phyloP scores from a whole-genome alignment of 2,113 vertebrate genomes.

The Odobenus rosmarus region DNA sequence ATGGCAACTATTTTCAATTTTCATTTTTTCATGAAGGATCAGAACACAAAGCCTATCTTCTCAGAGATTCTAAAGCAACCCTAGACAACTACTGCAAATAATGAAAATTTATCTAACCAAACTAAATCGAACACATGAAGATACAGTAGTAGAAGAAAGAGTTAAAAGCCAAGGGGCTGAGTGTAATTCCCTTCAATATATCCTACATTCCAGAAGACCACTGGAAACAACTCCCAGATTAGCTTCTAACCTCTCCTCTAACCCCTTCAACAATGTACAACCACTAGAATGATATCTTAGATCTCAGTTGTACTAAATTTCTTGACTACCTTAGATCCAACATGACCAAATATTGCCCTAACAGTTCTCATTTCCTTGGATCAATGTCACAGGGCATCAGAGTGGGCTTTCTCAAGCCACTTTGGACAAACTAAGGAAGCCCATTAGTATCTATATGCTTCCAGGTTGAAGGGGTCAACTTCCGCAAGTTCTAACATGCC shows the following conservation, averaged over 20 bases:
- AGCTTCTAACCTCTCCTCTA: not conserved
- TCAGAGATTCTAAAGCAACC: not conserved
- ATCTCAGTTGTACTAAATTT: not conserved
- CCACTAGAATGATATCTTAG: not conserved
- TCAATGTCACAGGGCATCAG: not conserved
- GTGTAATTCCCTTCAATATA: not conserved
- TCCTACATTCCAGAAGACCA: not conserved
- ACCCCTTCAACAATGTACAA: not conserved
- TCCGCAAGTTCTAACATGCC: not conserved
- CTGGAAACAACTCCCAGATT: not conserved
- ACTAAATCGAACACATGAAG: not conserved
- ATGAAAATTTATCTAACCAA: not conserved
- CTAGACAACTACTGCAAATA: not conserved
- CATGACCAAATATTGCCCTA: not conserved
- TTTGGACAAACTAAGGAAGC: not conserved
- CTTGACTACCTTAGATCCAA: not conserved
- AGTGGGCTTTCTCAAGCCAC: not conserved
- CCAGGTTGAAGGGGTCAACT: not conserved
- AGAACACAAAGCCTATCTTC: not conserved
- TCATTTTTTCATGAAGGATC: not conserved
- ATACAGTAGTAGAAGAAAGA: not conserved
- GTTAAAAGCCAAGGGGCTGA: not conserved
- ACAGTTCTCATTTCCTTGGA: not conserved
- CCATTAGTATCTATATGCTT: not conserved
- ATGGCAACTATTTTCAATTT: not conserved